Percentiles rank a stretch among this genome's conserved stretches.
These are phyloP conservation scores for Hemichromis elongatus DNA, from an alignment of 2,113 vertebrate species.

Conservation along the genomic window DNA sequence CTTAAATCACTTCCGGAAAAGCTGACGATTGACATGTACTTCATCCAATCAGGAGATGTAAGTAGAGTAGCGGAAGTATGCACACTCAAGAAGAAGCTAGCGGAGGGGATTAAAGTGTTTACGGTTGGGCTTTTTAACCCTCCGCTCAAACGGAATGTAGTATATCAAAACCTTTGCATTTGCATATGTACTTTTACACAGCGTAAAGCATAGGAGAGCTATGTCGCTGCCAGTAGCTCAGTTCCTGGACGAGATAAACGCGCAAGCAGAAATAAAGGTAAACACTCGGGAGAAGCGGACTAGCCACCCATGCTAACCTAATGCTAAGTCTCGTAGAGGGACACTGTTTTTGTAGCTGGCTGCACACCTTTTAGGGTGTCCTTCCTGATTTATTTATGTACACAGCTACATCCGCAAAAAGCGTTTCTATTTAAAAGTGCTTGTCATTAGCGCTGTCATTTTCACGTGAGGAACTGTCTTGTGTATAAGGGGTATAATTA, in stretches of 20 bases:
- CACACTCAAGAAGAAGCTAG: neutral
- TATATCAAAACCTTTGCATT: neutral
- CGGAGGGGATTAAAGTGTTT: conserved; percentile 40
- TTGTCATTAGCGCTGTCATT: neutral
- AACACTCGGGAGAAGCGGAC: conserved; percentile 18
- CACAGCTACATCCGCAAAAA: neutral
- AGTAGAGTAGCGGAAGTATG: conserved; percentile 27
- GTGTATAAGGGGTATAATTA: neutral
- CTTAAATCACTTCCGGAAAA: conserved; percentile 40
- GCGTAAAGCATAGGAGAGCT: neutral
- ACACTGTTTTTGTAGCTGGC: neutral
- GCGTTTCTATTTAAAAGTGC: neutral
- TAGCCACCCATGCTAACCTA: conserved; percentile 24
- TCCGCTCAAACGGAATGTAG: conserved; percentile 11
- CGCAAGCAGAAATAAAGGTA: conserved; percentile 53
- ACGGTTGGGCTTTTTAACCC: neutral
- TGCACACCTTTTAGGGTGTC: neutral
- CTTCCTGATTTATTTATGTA: neutral
- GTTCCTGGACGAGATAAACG: neutral
- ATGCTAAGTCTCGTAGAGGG: conserved; percentile 19
- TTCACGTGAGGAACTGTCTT: neutral
- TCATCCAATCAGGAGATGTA: conserved; percentile 21
- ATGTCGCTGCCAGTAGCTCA: conserved; percentile 28
- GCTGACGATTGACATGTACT: neutral
- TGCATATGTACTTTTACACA: neutral